Evolutionary conservation across 2,113 vertebrate species (phyloP), one percentile per base, ranked within the genome.

Genomic region (Osmerus mordax): DNA sequence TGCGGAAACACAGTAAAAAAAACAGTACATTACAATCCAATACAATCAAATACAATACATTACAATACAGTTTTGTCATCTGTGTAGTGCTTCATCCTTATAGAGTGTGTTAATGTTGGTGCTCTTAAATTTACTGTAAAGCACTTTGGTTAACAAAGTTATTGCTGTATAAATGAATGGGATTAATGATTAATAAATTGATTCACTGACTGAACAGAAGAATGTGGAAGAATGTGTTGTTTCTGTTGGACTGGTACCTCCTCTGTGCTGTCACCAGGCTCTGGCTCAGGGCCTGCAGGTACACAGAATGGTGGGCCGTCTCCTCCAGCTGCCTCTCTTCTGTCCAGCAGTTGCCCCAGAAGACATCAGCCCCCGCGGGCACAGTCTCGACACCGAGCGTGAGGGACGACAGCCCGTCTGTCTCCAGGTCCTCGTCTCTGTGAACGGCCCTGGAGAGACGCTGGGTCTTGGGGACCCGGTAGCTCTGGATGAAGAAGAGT

Each of bases 401-500:
- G 13, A n/a, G 58, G 11, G n/a, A 12, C 3, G n/a, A 21, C 18
- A 60, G 41, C 41, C 41, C 92, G 25, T 97, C 95, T 0, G 91
- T 84, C 84, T 98, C 95, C 53, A 92, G 70, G 8, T 88, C 74
- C 32, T 78, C 82, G 3, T 82, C 81, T 23, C 25, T 12, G 61
- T 75, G n/a, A 0, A 18, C 4, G 11, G 1, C 29, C 54, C 36
- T 36, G 13, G 9, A 16, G 6, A 0, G 6, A 3, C 58, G 9
- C 32, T 74, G 1, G 58, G 71, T 61, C 64, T 71, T 67, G 2
- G 81, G 59, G 7, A 85, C 75, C 12, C 86, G 58, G 29, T 97
- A 99, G 73, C 81, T 94, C 87, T 98, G 96, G 85, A 98, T 92
- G 73, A 99, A 98, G 86, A 99, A 98, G 58, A 98, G 90, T 67